These are phyloP conservation scores for Tanytarsus gracilentus DNA, from an alignment of 2,888 invertebrate species.

Conservation along the genomic window DNA sequence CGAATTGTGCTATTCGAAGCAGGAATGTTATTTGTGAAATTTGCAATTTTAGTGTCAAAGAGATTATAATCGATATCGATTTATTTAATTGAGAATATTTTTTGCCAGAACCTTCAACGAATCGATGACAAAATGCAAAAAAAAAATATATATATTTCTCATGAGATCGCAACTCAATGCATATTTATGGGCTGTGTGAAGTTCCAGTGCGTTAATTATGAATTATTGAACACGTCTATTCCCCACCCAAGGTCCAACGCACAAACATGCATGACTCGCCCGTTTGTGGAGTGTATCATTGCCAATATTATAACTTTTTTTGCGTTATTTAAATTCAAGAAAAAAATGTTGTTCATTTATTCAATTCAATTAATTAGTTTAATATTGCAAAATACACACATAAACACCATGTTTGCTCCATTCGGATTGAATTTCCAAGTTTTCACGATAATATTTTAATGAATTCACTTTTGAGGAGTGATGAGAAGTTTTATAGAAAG, in stretches of 20 bases:
- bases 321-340: conserved; percentile 1
- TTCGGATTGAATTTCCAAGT: conserved; percentile 9
- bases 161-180: not conserved
- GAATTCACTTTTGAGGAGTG: no score
- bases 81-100: not conserved
- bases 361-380: conserved; percentile 5
- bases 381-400: not conserved
- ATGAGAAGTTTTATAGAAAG: no score
- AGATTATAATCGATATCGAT: not conserved
- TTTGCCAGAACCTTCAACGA: not conserved
- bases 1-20: conserved; percentile 2
- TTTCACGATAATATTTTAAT: conserved; percentile 11
- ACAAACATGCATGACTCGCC: no score
- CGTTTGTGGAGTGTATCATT: not conserved
- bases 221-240: conserved; percentile 17
- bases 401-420: no score
- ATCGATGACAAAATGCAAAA: conserved; percentile 14
- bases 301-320: not conserved
- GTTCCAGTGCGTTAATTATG: conserved; percentile 9
- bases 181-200: not conserved
- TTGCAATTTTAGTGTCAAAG: not conserved
- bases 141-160: not conserved
- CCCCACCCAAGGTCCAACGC: no score
- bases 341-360: not conserved
- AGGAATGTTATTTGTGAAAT: conserved; percentile 10